A percentile compares a stretch with the other conserved stretches of the same genome.
Conservation (phyloP, 1,140 invertebrate genomes). For the Scaptomyza hsui region DNA sequence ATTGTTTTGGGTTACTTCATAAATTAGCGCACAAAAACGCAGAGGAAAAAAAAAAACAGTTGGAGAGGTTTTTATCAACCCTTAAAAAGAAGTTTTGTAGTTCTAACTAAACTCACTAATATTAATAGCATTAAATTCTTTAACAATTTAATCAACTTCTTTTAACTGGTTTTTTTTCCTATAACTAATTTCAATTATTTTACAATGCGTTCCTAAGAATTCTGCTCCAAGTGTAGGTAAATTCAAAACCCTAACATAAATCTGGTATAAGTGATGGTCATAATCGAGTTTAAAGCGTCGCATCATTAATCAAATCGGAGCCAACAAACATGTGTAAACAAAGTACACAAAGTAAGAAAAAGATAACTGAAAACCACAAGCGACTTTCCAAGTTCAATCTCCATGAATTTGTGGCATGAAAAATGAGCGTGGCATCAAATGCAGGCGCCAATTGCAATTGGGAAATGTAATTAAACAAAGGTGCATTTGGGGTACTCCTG, state of each 20-base stretch:
- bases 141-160: not conserved
- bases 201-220: not conserved
- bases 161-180: not conserved
- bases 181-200: constrained; percentile 1
- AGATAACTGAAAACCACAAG: not conserved
- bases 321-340: constrained; percentile 26
- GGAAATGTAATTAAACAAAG: not conserved
- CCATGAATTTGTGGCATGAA: constrained; percentile 48
- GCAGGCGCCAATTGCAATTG: constrained; percentile 73
- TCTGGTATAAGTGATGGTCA: constrained; percentile 29
- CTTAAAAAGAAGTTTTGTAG: too few species aligned
- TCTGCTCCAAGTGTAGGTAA: constrained; percentile 13
- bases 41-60: not conserved
- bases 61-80: not conserved
- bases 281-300: constrained; percentile 71
- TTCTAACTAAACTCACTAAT: too few species aligned
- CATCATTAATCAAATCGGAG: constrained; percentile 71
- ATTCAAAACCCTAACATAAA: not conserved
- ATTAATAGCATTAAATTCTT: not conserved
- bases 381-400: constrained; percentile 15
- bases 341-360: constrained; percentile 5
- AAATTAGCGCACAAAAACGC: constrained; percentile 71
- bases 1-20: constrained; percentile 82
- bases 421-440: constrained; percentile 62
- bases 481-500: constrained; percentile 38